A percentile compares a stretch with the other conserved stretches of the same genome.
Evolutionary conservation across 2,888 invertebrate genomes (phyloP).

Genomic region (Tethea ocularis): DNA sequence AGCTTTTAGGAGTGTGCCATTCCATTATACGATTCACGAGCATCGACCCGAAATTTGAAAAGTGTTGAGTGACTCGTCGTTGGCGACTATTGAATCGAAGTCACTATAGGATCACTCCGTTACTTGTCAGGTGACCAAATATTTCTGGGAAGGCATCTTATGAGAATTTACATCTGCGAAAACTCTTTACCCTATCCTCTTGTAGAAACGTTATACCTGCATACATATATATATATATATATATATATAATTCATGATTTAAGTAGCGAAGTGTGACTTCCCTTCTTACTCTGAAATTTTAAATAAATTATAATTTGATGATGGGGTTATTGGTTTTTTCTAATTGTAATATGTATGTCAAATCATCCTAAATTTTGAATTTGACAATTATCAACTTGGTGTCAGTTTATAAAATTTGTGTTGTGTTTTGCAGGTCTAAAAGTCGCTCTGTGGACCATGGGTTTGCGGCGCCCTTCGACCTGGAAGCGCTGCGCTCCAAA

Average conservation of each 20-base stretch:
- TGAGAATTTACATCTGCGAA: too few species aligned
- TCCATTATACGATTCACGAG: too few species aligned
- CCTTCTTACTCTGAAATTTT: not conserved
- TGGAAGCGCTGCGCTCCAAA: slow-evolving; percentile 92
- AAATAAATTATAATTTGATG: not conserved
- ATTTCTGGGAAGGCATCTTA: not conserved
- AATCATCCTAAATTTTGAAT: not conserved
- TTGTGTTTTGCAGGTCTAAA: slow-evolving; percentile 89
- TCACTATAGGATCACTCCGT: not conserved
- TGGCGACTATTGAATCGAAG: slow-evolving; percentile 4
- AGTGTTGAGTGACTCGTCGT: slow-evolving; percentile 12
- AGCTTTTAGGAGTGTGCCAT: slow-evolving; percentile 57
- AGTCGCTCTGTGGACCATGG: slow-evolving; percentile 96
- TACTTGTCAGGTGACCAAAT: slow-evolving; percentile 4
- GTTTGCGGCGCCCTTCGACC: slow-evolving; percentile 92
- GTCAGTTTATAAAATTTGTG: slow-evolving; percentile 1
- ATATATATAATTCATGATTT: not conserved
- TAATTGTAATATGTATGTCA: not conserved
- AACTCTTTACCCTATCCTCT: not conserved
- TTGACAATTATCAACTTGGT: not conserved
- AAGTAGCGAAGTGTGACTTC: not conserved
- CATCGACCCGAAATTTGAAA: slow-evolving; percentile 57
- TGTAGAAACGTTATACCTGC: not conserved
- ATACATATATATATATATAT: not conserved
- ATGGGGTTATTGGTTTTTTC: not conserved